These are phyloP conservation scores for Bombus balteatus DNA, from an alignment of 1,140 invertebrate genomes.

Conservation along the genomic window DNA sequence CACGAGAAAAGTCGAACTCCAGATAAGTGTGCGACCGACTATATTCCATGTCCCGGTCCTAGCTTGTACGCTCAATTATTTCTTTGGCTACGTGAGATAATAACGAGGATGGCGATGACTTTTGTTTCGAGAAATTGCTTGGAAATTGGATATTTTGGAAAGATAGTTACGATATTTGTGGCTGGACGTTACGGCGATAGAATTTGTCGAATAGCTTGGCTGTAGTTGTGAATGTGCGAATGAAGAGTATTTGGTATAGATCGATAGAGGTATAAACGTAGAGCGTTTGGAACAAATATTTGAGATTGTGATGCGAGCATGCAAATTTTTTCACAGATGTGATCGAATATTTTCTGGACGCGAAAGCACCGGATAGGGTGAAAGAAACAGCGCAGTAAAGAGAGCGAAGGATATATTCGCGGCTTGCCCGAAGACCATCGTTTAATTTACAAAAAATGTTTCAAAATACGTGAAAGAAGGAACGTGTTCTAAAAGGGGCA, in stretches of 20 bases:
- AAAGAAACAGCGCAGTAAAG: background rate
- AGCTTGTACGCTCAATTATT: background rate
- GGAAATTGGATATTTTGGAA: background rate
- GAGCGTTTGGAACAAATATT: background rate
- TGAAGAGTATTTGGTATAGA: background rate
- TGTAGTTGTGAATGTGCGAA: background rate
- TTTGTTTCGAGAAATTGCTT: too few species aligned
- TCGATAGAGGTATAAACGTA: background rate
- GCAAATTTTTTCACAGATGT: too few species aligned
- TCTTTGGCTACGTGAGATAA: background rate
- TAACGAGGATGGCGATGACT: too few species aligned
- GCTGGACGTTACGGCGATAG: background rate
- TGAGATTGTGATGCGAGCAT: background rate
- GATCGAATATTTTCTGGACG: background rate
- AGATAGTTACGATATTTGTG: background rate
- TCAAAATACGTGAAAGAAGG: background rate
- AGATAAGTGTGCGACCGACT: background rate
- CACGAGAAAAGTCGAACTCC: background rate
- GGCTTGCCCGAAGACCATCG: background rate
- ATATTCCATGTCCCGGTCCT: too few species aligned
- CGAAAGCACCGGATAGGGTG: rapidly evolving
- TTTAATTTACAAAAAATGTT: background rate
- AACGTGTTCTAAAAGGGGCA: background rate
- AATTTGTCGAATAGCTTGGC: background rate
- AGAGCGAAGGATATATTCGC: too few species aligned